Evolutionary conservation across 2,113 vertebrate genomes (phyloP), one percentile per base, ranked within the genome.

Genomic region (Geothlypis trichas): DNA sequence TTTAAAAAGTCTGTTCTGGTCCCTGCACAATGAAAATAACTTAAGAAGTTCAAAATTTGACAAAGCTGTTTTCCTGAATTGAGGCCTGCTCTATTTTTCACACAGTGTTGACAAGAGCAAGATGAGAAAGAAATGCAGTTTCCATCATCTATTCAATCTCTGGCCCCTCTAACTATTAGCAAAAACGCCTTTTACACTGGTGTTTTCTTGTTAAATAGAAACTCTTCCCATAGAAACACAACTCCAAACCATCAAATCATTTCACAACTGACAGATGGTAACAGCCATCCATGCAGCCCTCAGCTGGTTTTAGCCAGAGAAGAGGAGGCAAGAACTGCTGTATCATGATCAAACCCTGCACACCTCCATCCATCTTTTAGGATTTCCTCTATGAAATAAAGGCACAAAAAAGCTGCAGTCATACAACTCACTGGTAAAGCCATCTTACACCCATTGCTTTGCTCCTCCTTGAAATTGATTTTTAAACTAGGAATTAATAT

Each of bases 21-120:
- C 66, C 22, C 35, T 13, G 13, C 79, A 93, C 85, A 93, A 88
- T 78, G 79, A 92, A 92, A 95, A 89, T n/a, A 72, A 86, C 55
- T 91, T 91, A 24, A 31, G 49, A 90, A 94, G 79, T 72, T 90
- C 85, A 80, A 57, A 72, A 88, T 92, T 49, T 68, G 65, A 90
- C 31, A 13, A 89, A 90, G 51, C 28, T 86, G 39, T 89, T 96
- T 90, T 84, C 79, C 85, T 0, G 1, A 59, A 39, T 72, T 15
- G 11, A 72, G 82, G 61, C n/a, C 88, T 95, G 92, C 59, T 94
- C 88, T 95, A 61, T 93, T 95, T 95, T 95, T 93, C 93, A 86
- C 0, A 0, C 42, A n/a, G 90, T 11, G 85, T 84, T 95, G 96
- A 96, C 92, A 93, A 90, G 83, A 86, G 37, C 79, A 84, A 93